Evolutionary conservation across 2,888 invertebrate species (phyloP), one percentile per base, ranked within the genome.

Genomic region (Drosophila mettleri): DNA sequence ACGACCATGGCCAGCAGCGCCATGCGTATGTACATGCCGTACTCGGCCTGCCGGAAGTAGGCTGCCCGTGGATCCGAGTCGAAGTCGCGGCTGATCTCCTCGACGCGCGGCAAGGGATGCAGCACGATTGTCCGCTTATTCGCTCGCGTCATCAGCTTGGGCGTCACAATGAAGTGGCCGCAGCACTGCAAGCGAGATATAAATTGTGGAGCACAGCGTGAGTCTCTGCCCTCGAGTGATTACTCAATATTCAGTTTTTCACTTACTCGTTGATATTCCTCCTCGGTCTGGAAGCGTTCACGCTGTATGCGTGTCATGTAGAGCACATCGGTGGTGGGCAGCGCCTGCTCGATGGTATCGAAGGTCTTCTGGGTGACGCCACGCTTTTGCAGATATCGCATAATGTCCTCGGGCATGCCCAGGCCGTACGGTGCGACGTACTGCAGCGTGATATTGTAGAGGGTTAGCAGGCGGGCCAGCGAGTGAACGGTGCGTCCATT

Each of bases 401-500:
- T 93, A 14, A 99, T 95, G 69, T 96, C 95, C 59, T 95, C 94
- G 0, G 99, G 99, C 99, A 99, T 99, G 66, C 95, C 95, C 22
- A 99, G 94, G 31, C 95, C 95, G 0, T 94, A 93, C 0, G 99
- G 98, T 71, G 97, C 96, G 1, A 99, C 98, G 90, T 99, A 99
- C 69, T 96, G 95, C 53, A 99, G 92, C 69, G 97, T 97, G 0
- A 99, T 97, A 90, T 98, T 97, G 92, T 99, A 99, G 34, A 98
- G 93, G 0, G 98, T 98, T 58, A 99, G 93, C 10, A 99, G 94
- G 71, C 97, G 95, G 6, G 99, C 99, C 63, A 99, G 93, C 0
- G 99, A 99, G 93, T 99, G 99, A 0, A 99, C 99, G 2, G 99
- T 99, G 36, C 99, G 94, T 0, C 99, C 99, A 92, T 99, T 97